phyloP scores from a whole-genome alignment of 2,797 vertebrate genomes.

The Psittacula derbiana region DNA sequence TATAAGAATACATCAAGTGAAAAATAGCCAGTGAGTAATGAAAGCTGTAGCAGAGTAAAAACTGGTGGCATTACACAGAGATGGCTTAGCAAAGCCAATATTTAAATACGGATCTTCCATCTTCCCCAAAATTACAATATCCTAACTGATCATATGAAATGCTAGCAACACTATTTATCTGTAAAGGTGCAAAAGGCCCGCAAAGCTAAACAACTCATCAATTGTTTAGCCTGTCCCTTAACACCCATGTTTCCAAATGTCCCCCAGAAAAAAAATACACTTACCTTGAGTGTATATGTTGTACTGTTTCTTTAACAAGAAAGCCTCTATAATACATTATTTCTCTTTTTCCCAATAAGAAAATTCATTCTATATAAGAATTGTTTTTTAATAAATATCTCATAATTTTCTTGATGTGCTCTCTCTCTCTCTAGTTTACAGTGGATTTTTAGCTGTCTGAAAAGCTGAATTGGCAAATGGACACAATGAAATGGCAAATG shows the following conservation, averaged over 20 bases:
- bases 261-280: neutral
- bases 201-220: neutral
- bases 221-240: neutral
- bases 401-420: neutral
- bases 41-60: neutral
- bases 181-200: neutral
- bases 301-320: neutral
- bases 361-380: neutral
- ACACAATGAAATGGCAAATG: too few species aligned
- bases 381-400: neutral
- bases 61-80: neutral
- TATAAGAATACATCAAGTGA: neutral
- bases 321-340: neutral
- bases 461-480: neutral
- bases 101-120: neutral
- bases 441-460: neutral
- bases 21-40: neutral
- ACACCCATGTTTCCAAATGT: neutral
- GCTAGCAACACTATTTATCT: neutral
- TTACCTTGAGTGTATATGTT: neutral
- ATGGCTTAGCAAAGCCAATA: neutral
- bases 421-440: neutral
- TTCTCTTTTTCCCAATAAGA: neutral
- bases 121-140: neutral
- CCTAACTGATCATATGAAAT: neutral